Percentiles rank a stretch among this genome's conserved stretches.
These are phyloP conservation scores for Cosmorhoe ocellata DNA, from an alignment of 2,888 invertebrate genomes.

Conservation along the genomic window DNA sequence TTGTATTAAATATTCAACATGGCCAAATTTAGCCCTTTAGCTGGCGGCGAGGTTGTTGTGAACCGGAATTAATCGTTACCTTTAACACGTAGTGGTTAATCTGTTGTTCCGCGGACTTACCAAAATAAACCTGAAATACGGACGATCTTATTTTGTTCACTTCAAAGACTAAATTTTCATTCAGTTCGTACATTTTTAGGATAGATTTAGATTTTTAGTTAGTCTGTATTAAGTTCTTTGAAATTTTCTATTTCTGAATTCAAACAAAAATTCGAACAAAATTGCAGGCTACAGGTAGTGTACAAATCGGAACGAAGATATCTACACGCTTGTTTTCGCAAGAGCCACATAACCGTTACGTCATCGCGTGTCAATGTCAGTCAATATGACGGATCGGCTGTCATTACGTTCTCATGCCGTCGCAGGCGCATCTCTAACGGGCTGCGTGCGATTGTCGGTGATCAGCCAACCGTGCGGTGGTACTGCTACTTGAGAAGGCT, in stretches of 20 bases:
- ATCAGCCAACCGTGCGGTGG: conserved; percentile 48
- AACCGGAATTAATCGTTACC: conserved; percentile 5
- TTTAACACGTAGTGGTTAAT: too few relatives aligned
- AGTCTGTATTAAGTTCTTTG: too few relatives aligned
- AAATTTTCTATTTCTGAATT: too few relatives aligned
- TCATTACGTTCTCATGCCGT: conserved; percentile 20
- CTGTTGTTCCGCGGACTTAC: too few relatives aligned
- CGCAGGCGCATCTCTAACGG: conserved; percentile 45
- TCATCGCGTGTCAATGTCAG: conserved; percentile 51
- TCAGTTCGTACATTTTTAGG: background rate
- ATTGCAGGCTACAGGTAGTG: too few relatives aligned
- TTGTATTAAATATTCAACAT: conserved; percentile 22
- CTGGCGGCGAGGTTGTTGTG: background rate
- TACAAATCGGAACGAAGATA: too few relatives aligned
- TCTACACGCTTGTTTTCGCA: conserved; percentile 32
- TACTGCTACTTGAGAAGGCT: conserved; percentile 33
- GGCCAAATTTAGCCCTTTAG: conserved; percentile 8
- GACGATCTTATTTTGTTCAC: too few relatives aligned
- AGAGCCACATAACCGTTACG: conserved; percentile 45
- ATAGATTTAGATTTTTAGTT: background rate
- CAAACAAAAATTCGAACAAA: too few relatives aligned
- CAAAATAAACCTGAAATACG: too few relatives aligned
- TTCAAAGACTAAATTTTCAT: too few relatives aligned
- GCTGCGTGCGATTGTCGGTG: conserved; percentile 24
- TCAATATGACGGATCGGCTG: conserved; percentile 32